Conservation (phyloP, 2,888 invertebrate species). For the Drosophila kuntzei region DNA sequence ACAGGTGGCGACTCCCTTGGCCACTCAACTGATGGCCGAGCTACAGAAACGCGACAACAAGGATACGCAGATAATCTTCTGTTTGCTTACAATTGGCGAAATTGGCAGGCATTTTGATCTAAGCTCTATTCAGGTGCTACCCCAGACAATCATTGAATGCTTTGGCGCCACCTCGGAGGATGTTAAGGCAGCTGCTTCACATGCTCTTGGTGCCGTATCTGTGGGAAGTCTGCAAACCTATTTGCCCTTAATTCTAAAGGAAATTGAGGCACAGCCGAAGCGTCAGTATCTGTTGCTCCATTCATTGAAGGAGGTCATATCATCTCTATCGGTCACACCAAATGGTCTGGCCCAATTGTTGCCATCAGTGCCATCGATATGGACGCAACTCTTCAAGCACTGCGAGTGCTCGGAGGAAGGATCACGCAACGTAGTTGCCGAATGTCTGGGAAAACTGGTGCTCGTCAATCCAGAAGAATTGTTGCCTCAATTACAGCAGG, state of each 20-base stretch:
- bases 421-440: conserved; percentile 99
- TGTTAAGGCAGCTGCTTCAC: conserved; percentile 98
- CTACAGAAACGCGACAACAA: conserved; percentile 88
- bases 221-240: conserved; percentile 97
- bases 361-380: conserved; percentile 94
- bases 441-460: conserved; percentile 98
- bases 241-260: conserved; percentile 96
- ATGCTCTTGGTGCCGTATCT: conserved; percentile 97
- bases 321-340: conserved; percentile 91
- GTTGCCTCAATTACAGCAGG: conserved; percentile 94
- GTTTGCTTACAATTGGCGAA: conserved; percentile 97
- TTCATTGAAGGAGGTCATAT: conserved; percentile 98
- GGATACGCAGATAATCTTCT: conserved; percentile 96
- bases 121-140: conserved; percentile 90
- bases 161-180: conserved; percentile 97
- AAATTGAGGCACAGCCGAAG: conserved; percentile 97
- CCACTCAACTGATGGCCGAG: conserved; percentile 90
- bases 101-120: conserved; percentile 97
- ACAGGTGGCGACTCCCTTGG: conserved; percentile 89
- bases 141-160: conserved; percentile 92
- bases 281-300: conserved; percentile 98
- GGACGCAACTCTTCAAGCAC: conserved; percentile 96
- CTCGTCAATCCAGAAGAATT: conserved; percentile 95
- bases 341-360: conserved; percentile 91
- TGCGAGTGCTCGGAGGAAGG: conserved; percentile 99